These are phyloP conservation scores for Drosophila watanabei DNA, from an alignment of 1,140 invertebrate species.

Conservation along the genomic window DNA sequence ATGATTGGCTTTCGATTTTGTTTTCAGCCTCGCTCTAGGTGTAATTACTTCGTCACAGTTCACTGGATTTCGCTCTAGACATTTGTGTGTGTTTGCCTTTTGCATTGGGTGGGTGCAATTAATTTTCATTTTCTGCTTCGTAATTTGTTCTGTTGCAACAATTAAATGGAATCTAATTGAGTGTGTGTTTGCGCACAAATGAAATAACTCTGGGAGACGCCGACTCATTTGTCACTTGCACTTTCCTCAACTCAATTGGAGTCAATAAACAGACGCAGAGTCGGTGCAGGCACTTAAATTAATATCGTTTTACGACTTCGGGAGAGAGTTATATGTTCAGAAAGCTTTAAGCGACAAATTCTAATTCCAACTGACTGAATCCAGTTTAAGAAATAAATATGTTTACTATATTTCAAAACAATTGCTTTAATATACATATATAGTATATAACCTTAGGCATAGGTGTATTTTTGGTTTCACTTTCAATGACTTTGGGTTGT, in stretches of 20 bases:
- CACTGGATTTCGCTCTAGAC: constrained; percentile 46
- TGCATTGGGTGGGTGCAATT: constrained; percentile 55
- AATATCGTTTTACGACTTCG: constrained; percentile 32
- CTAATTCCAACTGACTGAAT: constrained; percentile 11
- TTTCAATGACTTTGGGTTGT: constrained; percentile 23
- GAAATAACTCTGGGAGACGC: constrained; percentile 22
- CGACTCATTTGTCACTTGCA: constrained; percentile 54
- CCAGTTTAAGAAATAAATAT: constrained; percentile 10
- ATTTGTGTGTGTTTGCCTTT: constrained; percentile 41
- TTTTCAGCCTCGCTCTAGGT: constrained; percentile 1
- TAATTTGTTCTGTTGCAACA: constrained; percentile 50
- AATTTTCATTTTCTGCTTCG: constrained; percentile 57
- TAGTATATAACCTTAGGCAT: background rate
- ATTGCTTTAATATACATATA: constrained; percentile 1
- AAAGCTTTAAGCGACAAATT: constrained; percentile 10
- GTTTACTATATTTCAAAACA: background rate
- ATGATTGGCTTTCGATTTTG: constrained; percentile 48
- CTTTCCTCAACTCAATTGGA: constrained; percentile 55
- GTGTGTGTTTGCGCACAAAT: constrained; percentile 42
- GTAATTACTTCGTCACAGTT: constrained; percentile 59
- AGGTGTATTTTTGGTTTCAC: constrained; percentile 35
- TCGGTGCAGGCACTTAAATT: constrained; percentile 28
- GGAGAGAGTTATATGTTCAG: no score
- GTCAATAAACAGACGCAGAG: constrained; percentile 46
- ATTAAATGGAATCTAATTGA: constrained; percentile 69